Evolutionary conservation across 2,888 invertebrate genomes (phyloP).

Genomic region (Drosophila niveifrons): DNA sequence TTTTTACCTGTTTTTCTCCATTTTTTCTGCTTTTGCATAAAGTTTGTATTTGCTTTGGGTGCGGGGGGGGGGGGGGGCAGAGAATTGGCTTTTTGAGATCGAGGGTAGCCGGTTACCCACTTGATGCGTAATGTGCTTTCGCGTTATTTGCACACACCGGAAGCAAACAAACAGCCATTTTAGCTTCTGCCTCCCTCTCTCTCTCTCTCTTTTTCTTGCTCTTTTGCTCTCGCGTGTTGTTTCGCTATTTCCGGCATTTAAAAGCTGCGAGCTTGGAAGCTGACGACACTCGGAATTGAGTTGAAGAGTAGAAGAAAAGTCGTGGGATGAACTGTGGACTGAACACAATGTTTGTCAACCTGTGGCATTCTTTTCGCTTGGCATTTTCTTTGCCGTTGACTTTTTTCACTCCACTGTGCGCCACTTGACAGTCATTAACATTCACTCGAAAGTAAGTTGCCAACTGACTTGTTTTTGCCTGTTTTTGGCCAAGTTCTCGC

Average conservation of each 20-base stretch:
- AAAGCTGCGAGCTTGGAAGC: neutral
- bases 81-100: neutral
- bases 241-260: slow-evolving; percentile 63
- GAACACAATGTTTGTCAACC: slow-evolving; percentile 59
- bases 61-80: too few relatives aligned
- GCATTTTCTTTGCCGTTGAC: slow-evolving; percentile 45
- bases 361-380: slow-evolving; percentile 46
- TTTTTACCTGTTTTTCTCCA: slow-evolving; percentile 29
- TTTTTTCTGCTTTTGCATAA: neutral
- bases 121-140: slow-evolving; percentile 68
- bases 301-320: slow-evolving; percentile 22
- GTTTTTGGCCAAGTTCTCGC: slow-evolving; percentile 68
- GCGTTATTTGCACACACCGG: slow-evolving; percentile 62
- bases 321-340: neutral
- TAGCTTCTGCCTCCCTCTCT: slow-evolving; percentile 33
- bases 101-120: slow-evolving; percentile 40
- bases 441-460: slow-evolving; percentile 49
- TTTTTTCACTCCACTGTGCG: slow-evolving; percentile 42
- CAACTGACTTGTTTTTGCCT: slow-evolving; percentile 53
- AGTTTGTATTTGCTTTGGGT: slow-evolving; percentile 1
- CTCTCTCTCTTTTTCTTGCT: too few relatives aligned
- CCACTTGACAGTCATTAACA: slow-evolving; percentile 74
- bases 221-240: slow-evolving; percentile 22
- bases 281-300: slow-evolving; percentile 40
- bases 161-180: slow-evolving; percentile 79